Evolutionary conservation across 1,140 invertebrate species (phyloP).

Genomic region (Sinonovacula constricta): DNA sequence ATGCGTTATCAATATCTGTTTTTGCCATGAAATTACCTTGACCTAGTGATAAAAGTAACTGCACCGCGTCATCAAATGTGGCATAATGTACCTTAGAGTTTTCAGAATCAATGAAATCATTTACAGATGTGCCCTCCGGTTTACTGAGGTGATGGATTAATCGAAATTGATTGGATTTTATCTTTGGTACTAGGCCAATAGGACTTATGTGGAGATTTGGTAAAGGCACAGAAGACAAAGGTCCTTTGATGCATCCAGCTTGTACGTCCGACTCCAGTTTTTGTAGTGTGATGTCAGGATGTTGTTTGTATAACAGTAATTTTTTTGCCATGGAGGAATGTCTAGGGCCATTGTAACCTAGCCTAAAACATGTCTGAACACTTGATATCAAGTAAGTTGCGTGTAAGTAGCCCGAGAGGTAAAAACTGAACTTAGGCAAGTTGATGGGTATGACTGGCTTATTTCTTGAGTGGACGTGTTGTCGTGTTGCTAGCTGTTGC

Average conservation of each 20-base stretch:
- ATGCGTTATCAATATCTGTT: conserved; percentile 13
- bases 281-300: not conserved
- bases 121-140: not conserved
- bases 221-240: not conserved
- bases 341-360: not conserved
- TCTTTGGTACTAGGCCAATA: conserved; percentile 27
- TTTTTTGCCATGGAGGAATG: not conserved
- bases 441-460: conserved; percentile 11
- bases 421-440: not conserved
- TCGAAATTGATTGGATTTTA: not conserved
- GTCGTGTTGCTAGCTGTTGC: not conserved
- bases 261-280: not conserved
- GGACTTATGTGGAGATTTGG: not conserved
- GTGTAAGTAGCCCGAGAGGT: not conserved
- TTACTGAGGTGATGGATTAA: conserved; percentile 22
- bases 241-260: not conserved
- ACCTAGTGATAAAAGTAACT: not conserved
- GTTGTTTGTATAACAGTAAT: not conserved
- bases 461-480: not conserved
- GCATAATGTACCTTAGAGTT: not conserved
- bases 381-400: not conserved
- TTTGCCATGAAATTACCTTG: not conserved
- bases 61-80: conserved; percentile 10
- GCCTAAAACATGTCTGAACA: not conserved
- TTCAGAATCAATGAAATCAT: conserved; percentile 13